Conservation (phyloP, 2,113 vertebrate species). For the Diphyllodes magnificus region DNA sequence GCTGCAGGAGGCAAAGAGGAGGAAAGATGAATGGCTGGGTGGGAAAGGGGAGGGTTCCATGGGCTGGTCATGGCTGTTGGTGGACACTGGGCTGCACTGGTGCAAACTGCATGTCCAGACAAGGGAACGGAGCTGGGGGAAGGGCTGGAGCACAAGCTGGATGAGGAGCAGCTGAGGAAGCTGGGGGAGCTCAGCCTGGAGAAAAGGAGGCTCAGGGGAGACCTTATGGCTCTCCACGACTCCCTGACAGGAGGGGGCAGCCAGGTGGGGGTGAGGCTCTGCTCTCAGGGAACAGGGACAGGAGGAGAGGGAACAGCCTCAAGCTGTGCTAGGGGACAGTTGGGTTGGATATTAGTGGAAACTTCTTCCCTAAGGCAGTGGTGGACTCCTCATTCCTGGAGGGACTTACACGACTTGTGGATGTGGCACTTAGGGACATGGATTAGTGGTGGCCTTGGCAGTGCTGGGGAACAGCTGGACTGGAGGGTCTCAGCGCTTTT, state of each 20-base stretch:
- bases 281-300: not conserved
- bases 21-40: not conserved
- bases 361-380: not conserved
- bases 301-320: not conserved
- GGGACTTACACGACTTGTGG: fast-evolving
- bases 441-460: not conserved
- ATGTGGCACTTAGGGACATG: not conserved
- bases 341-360: not conserved
- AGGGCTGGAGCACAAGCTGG: not conserved
- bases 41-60: not conserved
- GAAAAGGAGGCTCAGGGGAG: not conserved
- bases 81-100: not conserved
- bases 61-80: not conserved
- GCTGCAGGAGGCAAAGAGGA: not conserved
- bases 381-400: not conserved
- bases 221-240: fast-evolving
- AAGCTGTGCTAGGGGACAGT: not conserved
- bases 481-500: fast-evolving
- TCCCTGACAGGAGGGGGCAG: fast-evolving
- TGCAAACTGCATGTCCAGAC: not conserved
- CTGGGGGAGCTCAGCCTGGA: not conserved
- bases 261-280: fast-evolving
- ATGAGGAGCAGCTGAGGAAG: not conserved
- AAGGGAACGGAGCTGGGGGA: fast-evolving
- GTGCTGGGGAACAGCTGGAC: not conserved